Percentiles rank a stretch among this genome's conserved stretches.
Evolutionary conservation across 1,140 invertebrate genomes (phyloP).

Genomic region (Bombus cullumanus): DNA sequence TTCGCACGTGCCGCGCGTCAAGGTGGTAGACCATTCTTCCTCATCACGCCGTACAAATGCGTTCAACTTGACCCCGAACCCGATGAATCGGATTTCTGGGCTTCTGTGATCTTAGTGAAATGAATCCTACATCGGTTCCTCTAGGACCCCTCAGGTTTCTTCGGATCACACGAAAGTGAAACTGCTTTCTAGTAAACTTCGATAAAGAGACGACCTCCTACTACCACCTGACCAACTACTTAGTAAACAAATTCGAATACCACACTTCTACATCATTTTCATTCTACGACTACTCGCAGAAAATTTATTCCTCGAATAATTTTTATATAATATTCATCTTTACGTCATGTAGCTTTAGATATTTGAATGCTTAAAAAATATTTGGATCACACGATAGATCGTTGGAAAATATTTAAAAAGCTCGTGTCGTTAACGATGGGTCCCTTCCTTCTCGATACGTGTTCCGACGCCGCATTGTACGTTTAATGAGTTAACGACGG

Average conservation of each 20-base stretch:
- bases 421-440: not conserved
- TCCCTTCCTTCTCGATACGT: not conserved
- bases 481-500: not conserved
- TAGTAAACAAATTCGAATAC: constrained; percentile 28
- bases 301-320: no score
- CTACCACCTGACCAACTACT: constrained; percentile 13
- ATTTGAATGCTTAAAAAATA: not conserved
- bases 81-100: constrained; percentile 66
- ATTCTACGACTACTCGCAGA: no score
- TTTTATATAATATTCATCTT: no score
- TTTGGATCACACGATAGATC: not conserved
- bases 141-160: not conserved
- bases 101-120: constrained; percentile 62
- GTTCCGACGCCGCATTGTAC: not conserved
- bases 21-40: constrained; percentile 60
- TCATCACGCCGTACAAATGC: constrained; percentile 64
- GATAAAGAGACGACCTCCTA: constrained; percentile 39
- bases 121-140: constrained; percentile 43
- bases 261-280: not conserved
- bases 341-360: no score
- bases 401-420: not conserved
- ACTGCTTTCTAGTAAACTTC: constrained; percentile 42
- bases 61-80: constrained; percentile 68
- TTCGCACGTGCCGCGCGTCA: constrained; percentile 60
- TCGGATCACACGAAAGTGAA: constrained; percentile 54